Evolutionary conservation across 2,797 vertebrate species (phyloP).

Genomic region (Onychomys leucogaster): DNA sequence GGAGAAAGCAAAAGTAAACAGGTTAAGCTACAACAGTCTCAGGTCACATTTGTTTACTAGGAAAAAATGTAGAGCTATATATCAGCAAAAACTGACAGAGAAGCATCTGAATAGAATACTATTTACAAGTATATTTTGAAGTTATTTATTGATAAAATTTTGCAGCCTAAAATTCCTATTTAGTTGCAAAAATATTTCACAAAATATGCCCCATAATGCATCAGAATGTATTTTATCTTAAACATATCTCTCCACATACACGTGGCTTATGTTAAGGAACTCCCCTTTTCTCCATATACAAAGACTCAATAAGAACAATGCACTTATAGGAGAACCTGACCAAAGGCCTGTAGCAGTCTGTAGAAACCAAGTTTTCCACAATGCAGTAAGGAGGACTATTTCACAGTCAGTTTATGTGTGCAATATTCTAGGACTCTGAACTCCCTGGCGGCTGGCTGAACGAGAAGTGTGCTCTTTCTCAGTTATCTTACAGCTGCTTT

Average conservation of each 20-base stretch:
- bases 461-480: background rate
- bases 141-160: background rate
- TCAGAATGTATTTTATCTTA: conserved; percentile 11
- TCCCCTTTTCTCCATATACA: background rate
- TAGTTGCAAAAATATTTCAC: conserved; percentile 35
- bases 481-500: background rate
- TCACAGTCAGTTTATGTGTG: conserved; percentile 31
- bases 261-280: background rate
- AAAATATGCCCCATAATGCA: background rate
- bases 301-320: conserved; percentile 14
- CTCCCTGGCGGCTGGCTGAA: conserved; percentile 51
- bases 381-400: conserved; percentile 31
- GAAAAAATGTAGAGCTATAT: background rate
- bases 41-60: background rate
- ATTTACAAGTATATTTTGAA: background rate
- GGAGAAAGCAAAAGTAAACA: background rate
- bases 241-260: conserved; percentile 42
- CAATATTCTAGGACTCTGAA: conserved; percentile 62
- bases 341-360: conserved; percentile 29
- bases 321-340: background rate
- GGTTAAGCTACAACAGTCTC: background rate
- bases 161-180: background rate
- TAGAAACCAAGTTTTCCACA: conserved; percentile 42
- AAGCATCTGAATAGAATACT: conserved; percentile 48
- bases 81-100: background rate